Evolutionary conservation across 2,113 vertebrate genomes (phyloP), one percentile per base, ranked within the genome.

Genomic region (Spilogale gracilis): DNA sequence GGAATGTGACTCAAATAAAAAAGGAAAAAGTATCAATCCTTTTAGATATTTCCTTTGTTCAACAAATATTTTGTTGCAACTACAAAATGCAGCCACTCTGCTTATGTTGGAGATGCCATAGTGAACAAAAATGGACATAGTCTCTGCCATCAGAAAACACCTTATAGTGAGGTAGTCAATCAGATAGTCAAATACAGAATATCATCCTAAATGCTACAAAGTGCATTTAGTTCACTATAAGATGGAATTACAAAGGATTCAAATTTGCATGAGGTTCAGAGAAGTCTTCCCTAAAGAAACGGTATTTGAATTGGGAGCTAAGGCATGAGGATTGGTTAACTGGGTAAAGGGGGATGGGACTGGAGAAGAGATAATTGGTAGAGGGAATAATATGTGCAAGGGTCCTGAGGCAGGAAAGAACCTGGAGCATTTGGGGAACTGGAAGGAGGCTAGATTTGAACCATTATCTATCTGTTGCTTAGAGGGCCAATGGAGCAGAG

Each of bases 1-100:
- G 50, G 25, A 69, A 20, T 84, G 27, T 63, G 48, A 95, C 18
- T 69, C 56, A 82, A 89, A 86, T 82, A 56, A 87, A 96, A 96
- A 92, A 80, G 48, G 30, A 25, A 45, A 67, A 88, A 69, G 48
- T 56, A 3, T 1, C 63, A 78, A 83, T 38, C 11, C 23, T 56
- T 69, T 91, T 56, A 69, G 52, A n/a, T 23, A n/a, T 14, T 78
- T 87, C 3, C 78, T 69, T 97, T 32, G 74, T 61, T 85, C 63
- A 84, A 58, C 58, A 81, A 78, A 50, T 83, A 9, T 32, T 92
- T 80, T 89, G 21, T 83, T 67, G 18, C 73, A 78, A 30, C 60
- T 76, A 27, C 63, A 69, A 87, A 83, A 78, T 87, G 38, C 48
- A 89, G 60, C 10, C 45, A 54, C 69, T 58, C 54, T 79, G 54